phyloP scores from a whole-genome alignment of 2,888 invertebrate species.

The Oeneis ivallda region DNA sequence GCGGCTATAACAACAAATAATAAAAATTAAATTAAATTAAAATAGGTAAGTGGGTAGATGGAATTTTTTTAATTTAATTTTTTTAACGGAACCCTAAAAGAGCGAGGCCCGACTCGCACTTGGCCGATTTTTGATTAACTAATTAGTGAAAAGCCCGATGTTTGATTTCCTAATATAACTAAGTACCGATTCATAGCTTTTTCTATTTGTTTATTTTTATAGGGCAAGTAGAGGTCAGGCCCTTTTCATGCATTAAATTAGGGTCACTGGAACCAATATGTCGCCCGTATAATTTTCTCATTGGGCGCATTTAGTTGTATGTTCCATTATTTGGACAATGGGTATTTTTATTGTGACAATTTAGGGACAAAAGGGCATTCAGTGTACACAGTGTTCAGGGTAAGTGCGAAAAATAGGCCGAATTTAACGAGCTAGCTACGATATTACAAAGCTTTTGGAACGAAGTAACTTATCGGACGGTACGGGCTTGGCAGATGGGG shows the following conservation, averaged over 20 bases:
- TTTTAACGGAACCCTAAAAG: no score
- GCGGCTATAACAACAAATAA: no score
- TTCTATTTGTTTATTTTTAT: conserved; percentile 4
- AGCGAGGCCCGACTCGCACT: no score
- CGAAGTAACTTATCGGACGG: no score
- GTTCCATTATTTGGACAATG: conserved; percentile 18
- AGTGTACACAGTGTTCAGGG: conserved; percentile 11
- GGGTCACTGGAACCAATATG: conserved; percentile 24
- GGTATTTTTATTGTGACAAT: conserved; percentile 17
- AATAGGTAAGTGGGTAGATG: no score
- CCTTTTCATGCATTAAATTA: conserved; percentile 14
- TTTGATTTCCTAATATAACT: not conserved
- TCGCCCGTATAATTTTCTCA: conserved; percentile 21
- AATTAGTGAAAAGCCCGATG: no score
- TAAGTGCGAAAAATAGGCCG: conserved; percentile 16
- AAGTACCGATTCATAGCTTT: not conserved
- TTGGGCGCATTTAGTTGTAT: conserved; percentile 19
- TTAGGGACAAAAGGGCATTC: conserved; percentile 17
- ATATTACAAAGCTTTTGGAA: not conserved
- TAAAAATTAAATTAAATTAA: no score
- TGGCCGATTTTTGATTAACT: no score
- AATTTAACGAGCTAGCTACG: not conserved
- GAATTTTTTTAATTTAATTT: no score
- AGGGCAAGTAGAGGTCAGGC: conserved; percentile 12
- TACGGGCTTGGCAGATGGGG: no score